Evolutionary conservation across 2,888 invertebrate genomes (phyloP), one percentile per base, ranked within the genome.

Genomic region (Calliopum simillimum): DNA sequence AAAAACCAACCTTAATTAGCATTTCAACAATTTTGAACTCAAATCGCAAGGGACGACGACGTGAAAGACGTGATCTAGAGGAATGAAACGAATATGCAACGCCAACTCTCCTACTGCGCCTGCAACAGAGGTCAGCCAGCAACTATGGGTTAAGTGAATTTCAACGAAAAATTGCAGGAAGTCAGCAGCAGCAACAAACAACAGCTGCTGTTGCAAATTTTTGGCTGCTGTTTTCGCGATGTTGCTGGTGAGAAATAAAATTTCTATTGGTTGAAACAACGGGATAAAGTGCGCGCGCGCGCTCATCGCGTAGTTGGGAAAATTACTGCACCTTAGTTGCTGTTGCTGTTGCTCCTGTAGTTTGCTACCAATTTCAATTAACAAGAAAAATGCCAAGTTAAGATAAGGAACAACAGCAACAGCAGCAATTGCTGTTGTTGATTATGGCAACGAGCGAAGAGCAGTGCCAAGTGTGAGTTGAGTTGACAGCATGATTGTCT

Each of bases 401-500:
- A 23, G 46, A 61, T 46, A 13, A 33, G 8, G 8, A 33, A 33
- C 33, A 33, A 33, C 33, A 33, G 6, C 33, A 33, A 33, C 33
- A 33, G 6, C 33, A 33, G 33, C 2, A 33, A 23, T 13, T 14
- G 46, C 61, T 23, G 46, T 61, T 23, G 46, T 61, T 43, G 46
- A 44, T 21, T 19, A 23, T n/a, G 59, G 43, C 33, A 33, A 43
- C 59, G 43, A n/a, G 43, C 33, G 14, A 43, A 41, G 43, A n/a
- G 33, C 33, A 33, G 33, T 33, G 33, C 33, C 33, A 33, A 33
- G 33, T 33, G 33, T 8, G 33, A 33, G 5, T 33, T 33, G 41
- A 33, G 41, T 33, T 61, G 61, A 61, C 61, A 61, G 61, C 44
- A 14, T 61, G 61, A 61, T 61, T 61, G 61, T 21, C 46, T 61